phyloP scores from a whole-genome alignment of 92 coral and sea anemone genomes.

The Zoanthus solanderi region DNA sequence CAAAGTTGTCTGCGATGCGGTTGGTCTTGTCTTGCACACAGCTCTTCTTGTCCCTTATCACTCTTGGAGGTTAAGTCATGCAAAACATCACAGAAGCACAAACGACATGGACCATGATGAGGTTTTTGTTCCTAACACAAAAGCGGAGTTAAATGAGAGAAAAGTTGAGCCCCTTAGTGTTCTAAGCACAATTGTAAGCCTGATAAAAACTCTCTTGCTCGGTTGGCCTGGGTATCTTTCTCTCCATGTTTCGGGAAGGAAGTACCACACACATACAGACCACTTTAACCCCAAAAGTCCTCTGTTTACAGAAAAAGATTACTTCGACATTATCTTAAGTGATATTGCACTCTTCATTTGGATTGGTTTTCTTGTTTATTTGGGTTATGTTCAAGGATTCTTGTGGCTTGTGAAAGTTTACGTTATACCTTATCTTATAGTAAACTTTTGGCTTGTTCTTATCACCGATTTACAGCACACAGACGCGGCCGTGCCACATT shows the following conservation, averaged over 20 bases:
- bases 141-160: slow-evolving; percentile 29
- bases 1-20: slow-evolving; percentile 55
- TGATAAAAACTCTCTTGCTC: slow-evolving; percentile 40
- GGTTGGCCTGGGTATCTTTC: slow-evolving; percentile 68
- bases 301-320: slow-evolving; percentile 63
- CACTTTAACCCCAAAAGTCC: slow-evolving; percentile 76
- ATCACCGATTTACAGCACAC: slow-evolving; percentile 73
- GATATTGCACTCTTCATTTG: slow-evolving; percentile 67
- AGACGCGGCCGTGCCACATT: slow-evolving; percentile 71
- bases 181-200: neutral
- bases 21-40: slow-evolving; percentile 65
- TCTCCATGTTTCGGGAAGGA: slow-evolving; percentile 62
- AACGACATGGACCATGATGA: slow-evolving; percentile 71
- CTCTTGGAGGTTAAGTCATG: slow-evolving; percentile 78
- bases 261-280: slow-evolving; percentile 68
- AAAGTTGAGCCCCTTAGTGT: slow-evolving; percentile 18
- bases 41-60: slow-evolving; percentile 67
- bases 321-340: slow-evolving; percentile 58
- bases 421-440: slow-evolving; percentile 66
- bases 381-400: slow-evolving; percentile 47
- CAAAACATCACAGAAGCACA: slow-evolving; percentile 74
- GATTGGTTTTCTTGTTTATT: slow-evolving; percentile 62
- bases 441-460: slow-evolving; percentile 71
- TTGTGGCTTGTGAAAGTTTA: slow-evolving; percentile 66
- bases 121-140: slow-evolving; percentile 67